Conservation (phyloP, 2,888 invertebrate species). For the Clostera curtula region DNA sequence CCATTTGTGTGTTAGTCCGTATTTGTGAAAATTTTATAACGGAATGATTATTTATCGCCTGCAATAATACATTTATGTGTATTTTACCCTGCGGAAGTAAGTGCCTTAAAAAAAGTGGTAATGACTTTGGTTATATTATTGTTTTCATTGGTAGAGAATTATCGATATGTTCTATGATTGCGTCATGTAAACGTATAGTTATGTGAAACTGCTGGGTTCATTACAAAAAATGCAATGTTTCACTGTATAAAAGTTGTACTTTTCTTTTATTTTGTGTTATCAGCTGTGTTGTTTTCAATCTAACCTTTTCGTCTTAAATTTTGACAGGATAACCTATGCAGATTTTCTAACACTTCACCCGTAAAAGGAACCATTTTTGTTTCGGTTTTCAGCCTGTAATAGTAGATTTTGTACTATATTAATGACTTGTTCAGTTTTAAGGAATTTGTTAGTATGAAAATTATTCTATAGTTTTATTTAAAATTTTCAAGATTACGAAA, state of each 20-base stretch:
- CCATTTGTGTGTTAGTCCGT: conserved; percentile 54
- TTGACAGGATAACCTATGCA: conserved; percentile 67
- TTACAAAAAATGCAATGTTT: conserved; percentile 5
- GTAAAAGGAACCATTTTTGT: conserved; percentile 65
- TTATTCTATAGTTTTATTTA: conserved; percentile 2
- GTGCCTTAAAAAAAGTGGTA: conserved; percentile 27
- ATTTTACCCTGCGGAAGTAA: conserved; percentile 27
- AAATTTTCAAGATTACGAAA: conserved; percentile 24
- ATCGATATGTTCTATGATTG: conserved; percentile 63
- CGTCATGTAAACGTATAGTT: conserved; percentile 66
- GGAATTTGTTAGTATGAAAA: not conserved
- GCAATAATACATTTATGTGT: conserved; percentile 12
- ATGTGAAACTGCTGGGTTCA: conserved; percentile 33
- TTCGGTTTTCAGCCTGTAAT: conserved; percentile 41
- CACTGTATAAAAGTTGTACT: not conserved
- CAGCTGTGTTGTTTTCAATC: conserved; percentile 23
- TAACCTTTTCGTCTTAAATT: conserved; percentile 61
- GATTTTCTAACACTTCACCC: conserved; percentile 29
- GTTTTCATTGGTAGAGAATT: conserved; percentile 59
- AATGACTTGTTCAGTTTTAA: conserved; percentile 5
- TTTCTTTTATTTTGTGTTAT: not conserved
- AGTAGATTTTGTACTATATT: conserved; percentile 23
- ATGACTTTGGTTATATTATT: conserved; percentile 59
- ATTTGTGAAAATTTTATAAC: conserved; percentile 20
- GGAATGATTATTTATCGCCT: conserved; percentile 9